phyloP scores from a whole-genome alignment of 2,113 vertebrate genomes.

The Neotragus moschatus region DNA sequence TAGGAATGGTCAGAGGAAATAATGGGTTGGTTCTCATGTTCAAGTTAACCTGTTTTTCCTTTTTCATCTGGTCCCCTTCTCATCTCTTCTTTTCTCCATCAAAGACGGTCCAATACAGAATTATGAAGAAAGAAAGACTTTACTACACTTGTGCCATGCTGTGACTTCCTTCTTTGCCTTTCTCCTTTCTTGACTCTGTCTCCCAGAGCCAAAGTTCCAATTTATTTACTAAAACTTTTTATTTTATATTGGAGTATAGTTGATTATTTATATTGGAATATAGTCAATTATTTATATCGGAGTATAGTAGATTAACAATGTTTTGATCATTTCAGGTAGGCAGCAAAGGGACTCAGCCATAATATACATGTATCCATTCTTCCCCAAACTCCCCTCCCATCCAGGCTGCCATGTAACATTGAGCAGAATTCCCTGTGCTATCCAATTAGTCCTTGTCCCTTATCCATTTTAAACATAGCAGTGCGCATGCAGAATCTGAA shows the following conservation, averaged over 20 bases:
- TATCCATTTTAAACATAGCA: not conserved
- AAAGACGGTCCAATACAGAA: not conserved
- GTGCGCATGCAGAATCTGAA: not conserved
- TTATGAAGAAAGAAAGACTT: not conserved
- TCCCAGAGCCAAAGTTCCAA: not conserved
- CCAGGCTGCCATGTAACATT: not conserved
- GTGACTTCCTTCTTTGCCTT: not conserved
- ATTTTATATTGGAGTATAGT: not conserved
- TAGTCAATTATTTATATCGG: not conserved
- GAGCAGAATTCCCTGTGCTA: not conserved
- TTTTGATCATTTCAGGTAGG: not conserved
- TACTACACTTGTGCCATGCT: not conserved
- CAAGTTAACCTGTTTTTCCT: not conserved
- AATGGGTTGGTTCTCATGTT: not conserved
- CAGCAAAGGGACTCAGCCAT: not conserved
- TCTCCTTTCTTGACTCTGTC: not conserved
- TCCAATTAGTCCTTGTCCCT: not conserved
- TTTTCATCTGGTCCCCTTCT: not conserved
- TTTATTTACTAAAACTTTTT: not conserved
- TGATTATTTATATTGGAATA: not conserved
- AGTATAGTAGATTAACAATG: not conserved
- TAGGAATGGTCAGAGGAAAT: not conserved
- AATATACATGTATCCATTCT: not conserved
- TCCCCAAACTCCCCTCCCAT: not conserved
- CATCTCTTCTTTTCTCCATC: not conserved